phyloP scores from a whole-genome alignment of 2,888 invertebrate species.

The Chaetogeoica ovagalla region DNA sequence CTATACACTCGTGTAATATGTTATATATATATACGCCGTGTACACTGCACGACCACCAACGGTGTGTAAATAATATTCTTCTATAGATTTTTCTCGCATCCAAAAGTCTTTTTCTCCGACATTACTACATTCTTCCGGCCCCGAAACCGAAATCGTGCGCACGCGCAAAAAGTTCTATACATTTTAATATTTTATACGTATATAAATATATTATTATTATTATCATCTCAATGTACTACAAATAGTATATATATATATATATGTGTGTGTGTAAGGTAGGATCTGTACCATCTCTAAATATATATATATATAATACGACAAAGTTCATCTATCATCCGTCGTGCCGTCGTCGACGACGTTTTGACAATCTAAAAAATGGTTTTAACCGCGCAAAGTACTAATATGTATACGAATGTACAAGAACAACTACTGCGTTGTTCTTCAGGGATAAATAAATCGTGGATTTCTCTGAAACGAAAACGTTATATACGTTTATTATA shows the following conservation, averaged over 20 bases:
- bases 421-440: not conserved
- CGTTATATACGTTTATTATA: not conserved
- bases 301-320: not conserved
- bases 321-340: conserved; percentile 15
- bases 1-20: not conserved
- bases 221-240: not conserved
- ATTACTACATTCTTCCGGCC: not conserved
- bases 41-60: not conserved
- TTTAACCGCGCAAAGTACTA: not conserved
- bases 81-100: not conserved
- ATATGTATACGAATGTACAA: no score
- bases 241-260: not conserved
- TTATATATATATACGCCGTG: no score
- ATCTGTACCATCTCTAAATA: not conserved
- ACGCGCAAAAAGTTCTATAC: not conserved
- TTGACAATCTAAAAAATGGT: conserved; percentile 24
- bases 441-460: not conserved
- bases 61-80: not conserved
- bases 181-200: not conserved
- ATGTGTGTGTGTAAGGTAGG: not conserved
- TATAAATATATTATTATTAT: not conserved
- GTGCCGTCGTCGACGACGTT: not conserved
- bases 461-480: not conserved
- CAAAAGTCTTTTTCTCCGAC: not conserved
- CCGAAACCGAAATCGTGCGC: no score